Base-by-base conservation (phyloP, 2,888 invertebrate genomes). In the Gastrophysa polygoni region DNA sequence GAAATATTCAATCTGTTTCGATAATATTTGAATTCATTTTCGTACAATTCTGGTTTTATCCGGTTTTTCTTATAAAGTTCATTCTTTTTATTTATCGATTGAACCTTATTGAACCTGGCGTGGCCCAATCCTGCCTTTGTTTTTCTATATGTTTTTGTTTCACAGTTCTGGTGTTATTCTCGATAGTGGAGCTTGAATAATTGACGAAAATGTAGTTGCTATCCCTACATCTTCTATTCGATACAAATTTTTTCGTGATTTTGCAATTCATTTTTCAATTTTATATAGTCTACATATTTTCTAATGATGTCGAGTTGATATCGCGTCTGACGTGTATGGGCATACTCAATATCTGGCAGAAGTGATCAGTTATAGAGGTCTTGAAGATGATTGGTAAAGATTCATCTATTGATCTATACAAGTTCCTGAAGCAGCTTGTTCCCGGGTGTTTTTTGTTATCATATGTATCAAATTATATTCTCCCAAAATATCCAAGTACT, bases 341-440 rank as follows among this genome's bases (percentile, higher is more conserved):
- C n/a, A n/a, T n/a, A n/a, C n/a, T n/a, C n/a, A n/a, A n/a, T n/a
- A n/a, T n/a, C n/a, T n/a, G n/a, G n/a, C n/a, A n/a, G n/a, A n/a
- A n/a, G n/a, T n/a, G n/a, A n/a, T n/a, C n/a, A n/a, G n/a, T n/a
- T 24, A 48, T 24, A 11, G 48, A 48, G 18, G 48, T 24, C 48
- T 48, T 48, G 48, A 48, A 21, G 48, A 48, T 48, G 16, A 48
- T 48, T 48, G 48, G 24, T 48, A 46, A 46, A 10, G 11, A 21
- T 20, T 24, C 21, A 11, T 48, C 21, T 16, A 21, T 18, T 48
- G 47, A 48, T 48, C 21, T 48, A 20, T 48, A 20, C 20, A 48
- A 48, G 47, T 20, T 48, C 47, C 8, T 18, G 20, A 48, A 11
- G 47, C 47, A 48, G 8, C 20, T 48, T 21, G 47, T 48, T 48